These are phyloP conservation scores for Drepana falcataria DNA, from an alignment of 2,888 invertebrate species.

Conservation along the genomic window DNA sequence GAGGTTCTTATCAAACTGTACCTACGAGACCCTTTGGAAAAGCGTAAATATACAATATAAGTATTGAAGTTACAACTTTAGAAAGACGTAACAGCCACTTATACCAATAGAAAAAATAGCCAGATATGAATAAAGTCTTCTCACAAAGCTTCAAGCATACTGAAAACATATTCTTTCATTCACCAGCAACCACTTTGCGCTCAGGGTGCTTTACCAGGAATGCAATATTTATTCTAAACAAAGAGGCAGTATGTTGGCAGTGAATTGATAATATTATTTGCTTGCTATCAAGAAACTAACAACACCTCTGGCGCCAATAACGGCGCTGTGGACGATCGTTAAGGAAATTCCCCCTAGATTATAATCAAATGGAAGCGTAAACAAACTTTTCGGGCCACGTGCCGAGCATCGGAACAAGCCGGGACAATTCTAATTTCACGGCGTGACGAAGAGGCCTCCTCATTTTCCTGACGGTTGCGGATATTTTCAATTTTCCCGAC, in stretches of 20 bases:
- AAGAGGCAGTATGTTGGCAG: neutral
- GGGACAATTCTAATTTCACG: conserved; percentile 65
- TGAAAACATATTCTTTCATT: no score
- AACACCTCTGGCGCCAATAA: conserved; percentile 28
- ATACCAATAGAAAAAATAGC: no score
- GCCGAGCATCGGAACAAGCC: conserved; percentile 52
- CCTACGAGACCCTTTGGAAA: no score
- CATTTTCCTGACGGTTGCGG: conserved; percentile 74
- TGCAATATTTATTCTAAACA: no score
- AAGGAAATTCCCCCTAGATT: conserved; percentile 48
- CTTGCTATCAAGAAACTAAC: conserved; percentile 19
- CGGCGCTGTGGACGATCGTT: conserved; percentile 37
- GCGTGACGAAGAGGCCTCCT: conserved; percentile 65
- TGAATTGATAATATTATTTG: conserved; percentile 28
- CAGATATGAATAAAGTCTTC: no score
- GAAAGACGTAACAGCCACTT: no score
- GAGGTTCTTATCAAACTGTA: no score
- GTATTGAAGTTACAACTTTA: no score
- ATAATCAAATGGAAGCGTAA: conserved; percentile 69
- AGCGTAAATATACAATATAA: no score
- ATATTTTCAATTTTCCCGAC: conserved; percentile 76
- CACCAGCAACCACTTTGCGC: no score
- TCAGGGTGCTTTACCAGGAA: no score
- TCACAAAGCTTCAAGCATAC: no score
- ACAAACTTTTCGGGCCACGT: conserved; percentile 66